Base-by-base conservation (phyloP, 2,888 invertebrate species). In the Malachius bipustulatus region DNA sequence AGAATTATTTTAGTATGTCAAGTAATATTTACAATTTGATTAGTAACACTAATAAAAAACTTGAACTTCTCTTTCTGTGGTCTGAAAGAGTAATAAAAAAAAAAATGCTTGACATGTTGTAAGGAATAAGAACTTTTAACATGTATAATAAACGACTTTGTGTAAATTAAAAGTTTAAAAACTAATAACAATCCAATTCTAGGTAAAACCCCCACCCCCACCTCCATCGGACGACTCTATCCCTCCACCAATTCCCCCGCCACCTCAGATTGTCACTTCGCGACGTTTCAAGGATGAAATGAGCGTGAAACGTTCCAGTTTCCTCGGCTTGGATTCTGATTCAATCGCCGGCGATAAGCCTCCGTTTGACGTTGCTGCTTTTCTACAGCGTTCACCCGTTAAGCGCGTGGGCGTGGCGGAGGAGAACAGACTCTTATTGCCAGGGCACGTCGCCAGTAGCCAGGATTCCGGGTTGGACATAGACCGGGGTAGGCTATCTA, bases 211-310 rank as follows among this genome's bases (percentile, higher is more conserved):
- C 24, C 70, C 67, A 15, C 54, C 77, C 49, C 72, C 73, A 41
- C 61, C 75, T 45, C 70, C 75, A n/a, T n/a, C 52, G 51, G 9
- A 83, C 83, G 9, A n/a, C n/a, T n/a, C n/a, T n/a, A n/a, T n/a
- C n/a, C n/a, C n/a, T n/a, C 53, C n/a, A 77, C 88, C 87, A 15
- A 87, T 87, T 2, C 87, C 87, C 8, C 82, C 82, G 2, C 83
- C 83, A 0, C 67, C 68, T 34, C 74, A 83, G 46, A 70, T 82
- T 36, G 84, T 82, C 52, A 85, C 85, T 9, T 83, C 87, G 2
- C 82, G 84, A 44, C 72, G 85, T 47, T 84, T 88, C 50, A 85
- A 84, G 52, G 84, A 87, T 54, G 88, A 89, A 55, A 70, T 89
- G 34, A 71, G 84, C 6, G 81, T 80, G 53, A 82, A 88, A 52